Base-by-base conservation (phyloP, 2,113 vertebrate species). In the Mastomys coucha region DNA sequence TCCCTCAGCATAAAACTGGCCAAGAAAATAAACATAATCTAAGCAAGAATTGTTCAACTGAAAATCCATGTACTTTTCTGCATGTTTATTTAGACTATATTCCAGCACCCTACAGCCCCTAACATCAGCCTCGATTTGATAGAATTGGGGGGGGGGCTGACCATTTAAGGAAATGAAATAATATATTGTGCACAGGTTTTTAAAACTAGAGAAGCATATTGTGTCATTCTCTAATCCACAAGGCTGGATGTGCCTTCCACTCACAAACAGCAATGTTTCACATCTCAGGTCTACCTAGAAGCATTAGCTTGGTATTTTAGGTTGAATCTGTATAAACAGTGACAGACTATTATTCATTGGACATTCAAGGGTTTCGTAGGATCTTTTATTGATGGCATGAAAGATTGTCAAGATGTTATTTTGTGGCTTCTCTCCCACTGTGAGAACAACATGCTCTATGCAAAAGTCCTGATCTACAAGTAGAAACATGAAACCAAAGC, bases 391-490 rank as follows among this genome's bases (percentile, higher is more conserved):
- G 65, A 70, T 24, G 26, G 91, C 93, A 93, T 98, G 97, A 97
- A 97, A 96, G 82, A 67, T 60, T 51, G 92, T 77, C 96, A 97
- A 95, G 53, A 39, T 91, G 84, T 26, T 75, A 31, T 86, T 94
- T 96, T 90, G 95, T 92, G 84, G 88, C 63, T 95, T 97, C 53
- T 65, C 39, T 88, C 93, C 90, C 92, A 56, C 75, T 31, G 89
- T 97, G 88, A 98, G 75, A 77, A 96, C 97, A 98, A 97, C 89
- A 92, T 93, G 91, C 96, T 98, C 97, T 97, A 97, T 97, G 93
- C 58, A 69, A n/a, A 91, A 56, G 31, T 49, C 28, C 75, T 70
- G 72, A 88, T 22, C 45, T 42, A 53, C 72, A 96, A 92, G 96
- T 67, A 95, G 90, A 97, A 73, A 87, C 91, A 63, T 76, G 85